Evolutionary conservation across 64 coral and sea anemone genomes (phyloP).

Genomic region (Hydrozoanthus tunicans): DNA sequence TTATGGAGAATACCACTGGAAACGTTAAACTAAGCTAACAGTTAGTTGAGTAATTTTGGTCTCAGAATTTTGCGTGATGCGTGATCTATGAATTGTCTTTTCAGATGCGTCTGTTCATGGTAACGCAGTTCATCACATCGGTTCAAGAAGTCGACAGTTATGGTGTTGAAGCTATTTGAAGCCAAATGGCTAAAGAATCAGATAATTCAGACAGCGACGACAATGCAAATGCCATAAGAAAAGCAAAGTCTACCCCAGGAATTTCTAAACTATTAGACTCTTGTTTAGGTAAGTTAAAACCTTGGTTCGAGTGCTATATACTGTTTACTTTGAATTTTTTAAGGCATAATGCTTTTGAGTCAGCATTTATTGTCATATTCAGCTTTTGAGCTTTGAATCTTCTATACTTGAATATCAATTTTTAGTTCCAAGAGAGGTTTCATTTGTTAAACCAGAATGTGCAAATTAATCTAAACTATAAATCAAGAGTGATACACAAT

Average conservation of each 20-base stretch:
- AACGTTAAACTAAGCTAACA: too few species aligned
- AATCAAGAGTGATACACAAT: too few species aligned
- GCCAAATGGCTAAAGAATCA: slow-evolving; percentile 31
- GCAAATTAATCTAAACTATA: too few species aligned
- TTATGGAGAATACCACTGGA: too few species aligned
- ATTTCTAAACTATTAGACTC: slow-evolving; percentile 3
- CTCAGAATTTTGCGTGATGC: not conserved
- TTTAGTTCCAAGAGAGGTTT: too few species aligned
- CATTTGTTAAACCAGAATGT: too few species aligned
- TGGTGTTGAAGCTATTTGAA: not conserved
- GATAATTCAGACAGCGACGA: slow-evolving; percentile 47
- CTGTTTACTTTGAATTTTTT: too few species aligned
- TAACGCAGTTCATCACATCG: not conserved
- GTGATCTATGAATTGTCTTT: not conserved
- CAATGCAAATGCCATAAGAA: not conserved
- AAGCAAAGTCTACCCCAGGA: not conserved
- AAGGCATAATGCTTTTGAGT: too few species aligned
- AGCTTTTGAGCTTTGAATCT: too few species aligned
- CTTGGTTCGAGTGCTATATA: too few species aligned
- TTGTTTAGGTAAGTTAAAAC: slow-evolving; percentile 9
- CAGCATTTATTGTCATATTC: too few species aligned
- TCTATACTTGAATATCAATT: too few species aligned
- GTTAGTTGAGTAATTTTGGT: not conserved
- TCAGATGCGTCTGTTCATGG: not conserved
- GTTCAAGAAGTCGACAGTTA: not conserved